Evolutionary conservation across 2,888 invertebrate species (phyloP).

Genomic region (Smittia aterrima): DNA sequence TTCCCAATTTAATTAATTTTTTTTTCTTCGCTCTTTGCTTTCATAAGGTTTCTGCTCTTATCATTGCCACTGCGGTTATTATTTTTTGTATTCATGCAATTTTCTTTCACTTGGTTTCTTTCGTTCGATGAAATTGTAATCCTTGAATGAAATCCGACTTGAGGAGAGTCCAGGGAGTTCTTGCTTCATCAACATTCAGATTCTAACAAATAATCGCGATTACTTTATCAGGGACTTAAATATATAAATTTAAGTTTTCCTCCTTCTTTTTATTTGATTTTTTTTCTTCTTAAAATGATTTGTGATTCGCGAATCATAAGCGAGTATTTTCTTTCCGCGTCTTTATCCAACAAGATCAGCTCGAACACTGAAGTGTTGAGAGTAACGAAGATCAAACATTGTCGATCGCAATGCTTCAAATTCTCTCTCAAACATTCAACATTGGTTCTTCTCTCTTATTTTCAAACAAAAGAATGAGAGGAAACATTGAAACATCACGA

Average conservation of each 20-base stretch:
- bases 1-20: conserved; percentile 5
- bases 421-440: conserved; percentile 3
- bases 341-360: conserved; percentile 40
- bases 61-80: conserved; percentile 15
- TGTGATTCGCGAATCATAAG: neutral
- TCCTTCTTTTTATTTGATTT: conserved; percentile 4
- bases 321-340: conserved; percentile 31
- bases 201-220: conserved; percentile 39
- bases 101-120: conserved; percentile 12
- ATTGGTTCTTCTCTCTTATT: neutral
- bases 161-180: conserved; percentile 36
- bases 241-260: conserved; percentile 23
- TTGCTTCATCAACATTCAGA: conserved; percentile 25
- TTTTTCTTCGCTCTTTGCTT: conserved; percentile 8
- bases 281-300: conserved; percentile 1
- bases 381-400: neutral
- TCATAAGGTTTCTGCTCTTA: conserved; percentile 13
- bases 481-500: conserved; percentile 10
- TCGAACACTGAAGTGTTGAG: conserved; percentile 30
- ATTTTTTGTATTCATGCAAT: neutral
- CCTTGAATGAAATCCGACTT: neutral
- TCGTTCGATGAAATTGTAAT: neutral
- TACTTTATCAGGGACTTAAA: conserved; percentile 37
- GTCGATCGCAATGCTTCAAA: neutral
- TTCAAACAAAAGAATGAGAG: neutral